A percentile compares a stretch with the other conserved stretches of the same genome.
Evolutionary conservation across 1,140 invertebrate genomes (phyloP).

Genomic region (Platorchestia sp.): DNA sequence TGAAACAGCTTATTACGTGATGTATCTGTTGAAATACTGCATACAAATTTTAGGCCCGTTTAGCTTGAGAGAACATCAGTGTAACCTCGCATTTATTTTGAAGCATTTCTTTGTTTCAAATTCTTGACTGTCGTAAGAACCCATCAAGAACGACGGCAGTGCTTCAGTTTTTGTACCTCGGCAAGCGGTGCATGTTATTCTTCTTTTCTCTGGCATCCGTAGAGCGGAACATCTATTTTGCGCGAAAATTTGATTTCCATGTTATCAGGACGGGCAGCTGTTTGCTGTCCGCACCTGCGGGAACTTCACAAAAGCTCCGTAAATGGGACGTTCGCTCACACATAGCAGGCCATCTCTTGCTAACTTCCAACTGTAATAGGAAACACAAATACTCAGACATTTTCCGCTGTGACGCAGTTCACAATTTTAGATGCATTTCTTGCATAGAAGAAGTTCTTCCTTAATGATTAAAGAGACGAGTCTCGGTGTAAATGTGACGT

Average conservation of each 20-base stretch:
- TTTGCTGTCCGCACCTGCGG: background rate
- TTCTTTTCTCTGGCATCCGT: background rate
- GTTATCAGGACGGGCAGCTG: constrained; percentile 44
- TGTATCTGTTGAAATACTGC: too few relatives aligned
- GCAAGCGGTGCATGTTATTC: background rate
- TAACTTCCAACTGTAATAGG: background rate
- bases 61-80: too few relatives aligned
- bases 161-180: background rate
- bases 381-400: background rate
- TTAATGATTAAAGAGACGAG: background rate
- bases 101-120: background rate
- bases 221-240: constrained; percentile 13
- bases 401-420: background rate
- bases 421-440: background rate
- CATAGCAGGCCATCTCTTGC: background rate
- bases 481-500: background rate
- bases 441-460: background rate
- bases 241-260: constrained; percentile 48
- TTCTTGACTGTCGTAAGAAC: background rate
- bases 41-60: too few relatives aligned
- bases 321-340: constrained; percentile 44
- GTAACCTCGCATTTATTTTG: too few relatives aligned
- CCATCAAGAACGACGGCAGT: background rate
- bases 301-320: constrained; percentile 25
- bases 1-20: too few relatives aligned